Conservation (phyloP, 1,140 invertebrate genomes). For the Oppia nitens region DNA sequence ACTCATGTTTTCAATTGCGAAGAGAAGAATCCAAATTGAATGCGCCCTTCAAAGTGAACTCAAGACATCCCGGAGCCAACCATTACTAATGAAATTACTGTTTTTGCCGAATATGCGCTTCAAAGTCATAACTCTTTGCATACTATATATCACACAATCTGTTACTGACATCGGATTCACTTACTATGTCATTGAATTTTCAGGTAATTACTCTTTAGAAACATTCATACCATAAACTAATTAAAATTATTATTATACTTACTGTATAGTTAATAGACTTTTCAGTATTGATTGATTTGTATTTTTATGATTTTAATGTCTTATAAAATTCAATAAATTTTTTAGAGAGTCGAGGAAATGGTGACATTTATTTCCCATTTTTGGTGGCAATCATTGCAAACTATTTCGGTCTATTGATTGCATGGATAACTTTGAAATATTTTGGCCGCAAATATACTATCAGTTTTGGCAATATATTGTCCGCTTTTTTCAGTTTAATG, state of each 20-base stretch:
- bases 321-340: not conserved
- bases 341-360: not conserved
- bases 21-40: not conserved
- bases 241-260: no score
- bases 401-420: not conserved
- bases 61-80: not conserved
- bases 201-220: not conserved
- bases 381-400: not conserved
- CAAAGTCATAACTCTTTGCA: not conserved
- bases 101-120: constrained; percentile 3
- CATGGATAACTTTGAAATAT: not conserved
- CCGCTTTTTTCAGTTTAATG: not conserved
- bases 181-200: constrained; percentile 7
- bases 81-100: not conserved
- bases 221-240: not conserved
- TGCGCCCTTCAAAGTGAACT: not conserved
- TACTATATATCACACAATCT: constrained; percentile 4
- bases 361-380: not conserved
- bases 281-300: not conserved
- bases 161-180: not conserved
- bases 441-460: not conserved
- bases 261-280: not conserved
- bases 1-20: not conserved
- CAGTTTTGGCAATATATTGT: not conserved
- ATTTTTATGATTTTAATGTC: not conserved